Percentiles rank a stretch among this genome's conserved stretches.
These are phyloP conservation scores for Tenthredo notha DNA, from an alignment of 2,888 invertebrate species.

Conservation along the genomic window DNA sequence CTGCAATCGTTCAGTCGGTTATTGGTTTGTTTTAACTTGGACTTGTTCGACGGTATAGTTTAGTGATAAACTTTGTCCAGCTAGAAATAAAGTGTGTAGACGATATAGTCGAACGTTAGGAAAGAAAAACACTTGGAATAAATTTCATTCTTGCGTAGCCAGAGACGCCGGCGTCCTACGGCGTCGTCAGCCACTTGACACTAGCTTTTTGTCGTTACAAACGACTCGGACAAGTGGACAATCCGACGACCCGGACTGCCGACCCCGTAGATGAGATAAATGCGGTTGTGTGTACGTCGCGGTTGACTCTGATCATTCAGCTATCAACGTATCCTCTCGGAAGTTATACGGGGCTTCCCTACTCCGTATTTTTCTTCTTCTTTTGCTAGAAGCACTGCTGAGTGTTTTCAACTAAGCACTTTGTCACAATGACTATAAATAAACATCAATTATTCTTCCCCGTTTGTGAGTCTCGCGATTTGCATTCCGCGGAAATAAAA, in stretches of 20 bases:
- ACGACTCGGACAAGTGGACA: slow-evolving; percentile 43
- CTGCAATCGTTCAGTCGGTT: not conserved
- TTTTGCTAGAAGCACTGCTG: slow-evolving; percentile 7
- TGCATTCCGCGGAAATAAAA: slow-evolving; percentile 33
- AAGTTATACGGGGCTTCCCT: slow-evolving; percentile 2
- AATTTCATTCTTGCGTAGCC: slow-evolving; percentile 10
- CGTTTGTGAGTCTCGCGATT: slow-evolving; percentile 5
- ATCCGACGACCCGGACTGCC: slow-evolving; percentile 16
- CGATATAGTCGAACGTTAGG: not conserved
- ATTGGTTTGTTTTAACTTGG: not conserved
- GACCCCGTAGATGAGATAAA: slow-evolving; percentile 45
- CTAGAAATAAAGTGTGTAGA: not conserved
- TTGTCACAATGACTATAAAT: slow-evolving; percentile 29
- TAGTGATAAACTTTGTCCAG: not conserved
- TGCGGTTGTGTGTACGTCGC: slow-evolving; percentile 20
- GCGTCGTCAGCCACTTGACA: slow-evolving; percentile 48
- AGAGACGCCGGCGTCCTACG: slow-evolving; percentile 41
- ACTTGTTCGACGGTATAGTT: not conserved
- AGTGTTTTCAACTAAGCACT: slow-evolving; percentile 10
- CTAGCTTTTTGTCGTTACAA: slow-evolving; percentile 7
- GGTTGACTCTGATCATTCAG: not conserved
- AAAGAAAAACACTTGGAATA: slow-evolving; percentile 18
- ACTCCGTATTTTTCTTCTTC: slow-evolving; percentile 28
- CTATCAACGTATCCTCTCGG: not conserved
- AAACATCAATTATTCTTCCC: not conserved